These are phyloP conservation scores for Scalopus aquaticus DNA, from an alignment of 2,113 vertebrate genomes.

Conservation along the genomic window DNA sequence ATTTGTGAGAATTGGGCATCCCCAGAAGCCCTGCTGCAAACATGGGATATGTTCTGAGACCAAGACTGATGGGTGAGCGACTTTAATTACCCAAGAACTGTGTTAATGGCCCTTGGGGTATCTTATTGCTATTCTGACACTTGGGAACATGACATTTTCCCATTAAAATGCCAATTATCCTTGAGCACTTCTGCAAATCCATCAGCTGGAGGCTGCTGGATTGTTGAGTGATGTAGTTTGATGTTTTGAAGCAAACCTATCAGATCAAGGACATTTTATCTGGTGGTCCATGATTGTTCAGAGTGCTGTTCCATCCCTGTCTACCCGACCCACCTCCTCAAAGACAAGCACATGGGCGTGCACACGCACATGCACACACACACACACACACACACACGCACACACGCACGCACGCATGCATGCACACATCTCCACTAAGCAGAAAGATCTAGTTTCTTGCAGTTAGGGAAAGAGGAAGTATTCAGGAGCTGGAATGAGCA, in stretches of 20 bases:
- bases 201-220: conserved; percentile 59
- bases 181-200: conserved; percentile 68
- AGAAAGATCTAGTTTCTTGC: conserved; percentile 24
- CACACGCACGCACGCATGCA: accelerated
- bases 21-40: conserved; percentile 50
- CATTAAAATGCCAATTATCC: conserved; percentile 81
- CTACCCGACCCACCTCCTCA: not conserved
- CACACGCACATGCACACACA: accelerated
- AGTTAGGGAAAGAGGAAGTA: not conserved
- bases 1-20: not conserved
- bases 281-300: not conserved
- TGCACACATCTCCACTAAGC: not conserved
- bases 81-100: conserved; percentile 74
- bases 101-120: conserved; percentile 74
- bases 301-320: not conserved
- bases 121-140: conserved; percentile 76
- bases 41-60: conserved; percentile 26
- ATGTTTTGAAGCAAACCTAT: conserved; percentile 50
- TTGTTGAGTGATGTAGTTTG: conserved; percentile 28
- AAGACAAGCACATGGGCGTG: not conserved
- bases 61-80: conserved; percentile 69
- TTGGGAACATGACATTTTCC: conserved; percentile 74
- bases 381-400: no score
- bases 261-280: conserved; percentile 67
- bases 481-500: not conserved